A percentile compares a stretch with the other conserved stretches of the same genome.
phyloP scores from a whole-genome alignment of 2,113 vertebrate genomes.

The Sebastes schlegelii region DNA sequence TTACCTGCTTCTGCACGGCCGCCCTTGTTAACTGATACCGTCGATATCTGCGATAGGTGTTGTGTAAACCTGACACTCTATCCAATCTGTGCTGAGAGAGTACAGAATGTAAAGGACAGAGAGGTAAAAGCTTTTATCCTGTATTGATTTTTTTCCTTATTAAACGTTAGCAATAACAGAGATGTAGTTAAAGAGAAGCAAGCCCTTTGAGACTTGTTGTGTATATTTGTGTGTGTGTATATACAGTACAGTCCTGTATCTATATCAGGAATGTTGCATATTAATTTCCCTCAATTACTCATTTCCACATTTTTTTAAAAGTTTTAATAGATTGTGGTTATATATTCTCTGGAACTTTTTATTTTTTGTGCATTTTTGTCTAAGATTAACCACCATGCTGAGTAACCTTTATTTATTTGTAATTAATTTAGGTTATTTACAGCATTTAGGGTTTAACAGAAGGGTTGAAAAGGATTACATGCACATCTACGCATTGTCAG shows the following conservation, averaged over 20 bases:
- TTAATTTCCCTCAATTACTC: neutral
- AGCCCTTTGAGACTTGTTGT: neutral
- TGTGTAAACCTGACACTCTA: constrained; percentile 3
- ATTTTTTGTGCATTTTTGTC: neutral
- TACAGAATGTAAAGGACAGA: constrained; percentile 10
- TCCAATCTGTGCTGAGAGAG: neutral
- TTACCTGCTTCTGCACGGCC: neutral
- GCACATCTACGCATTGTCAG: neutral
- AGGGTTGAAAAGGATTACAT: neutral
- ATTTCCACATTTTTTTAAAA: neutral
- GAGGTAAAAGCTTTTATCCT: constrained; percentile 3
- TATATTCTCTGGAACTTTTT: neutral
- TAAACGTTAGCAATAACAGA: constrained; percentile 1
- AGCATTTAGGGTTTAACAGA: neutral
- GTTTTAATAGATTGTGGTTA: neutral
- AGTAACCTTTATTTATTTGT: neutral
- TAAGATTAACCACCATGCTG: neutral
- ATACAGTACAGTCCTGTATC: neutral
- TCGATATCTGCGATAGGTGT: constrained; percentile 11
- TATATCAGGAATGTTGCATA: neutral
- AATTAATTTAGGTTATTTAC: neutral
- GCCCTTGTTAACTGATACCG: constrained; percentile 1
- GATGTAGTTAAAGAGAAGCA: neutral
- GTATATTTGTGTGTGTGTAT: neutral
- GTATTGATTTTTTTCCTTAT: neutral